These are phyloP conservation scores for Andrena trimmerana DNA, from an alignment of 2,888 invertebrate species.

Conservation along the genomic window DNA sequence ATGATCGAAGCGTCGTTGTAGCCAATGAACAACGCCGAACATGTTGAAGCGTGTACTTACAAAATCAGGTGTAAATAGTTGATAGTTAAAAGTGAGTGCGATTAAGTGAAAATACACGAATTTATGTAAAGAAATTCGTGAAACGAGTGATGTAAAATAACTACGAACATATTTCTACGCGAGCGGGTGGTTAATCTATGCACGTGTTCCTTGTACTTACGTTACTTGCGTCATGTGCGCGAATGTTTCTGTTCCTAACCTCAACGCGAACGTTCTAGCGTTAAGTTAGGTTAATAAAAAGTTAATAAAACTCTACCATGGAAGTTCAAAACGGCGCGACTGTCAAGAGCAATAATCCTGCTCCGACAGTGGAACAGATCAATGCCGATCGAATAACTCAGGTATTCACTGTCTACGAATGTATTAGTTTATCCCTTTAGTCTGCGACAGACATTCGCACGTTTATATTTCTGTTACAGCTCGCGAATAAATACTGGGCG, in stretches of 20 bases:
- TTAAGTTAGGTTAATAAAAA: slow-evolving; percentile 15
- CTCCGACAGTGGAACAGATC: slow-evolving; percentile 95
- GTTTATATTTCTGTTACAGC: slow-evolving; percentile 87
- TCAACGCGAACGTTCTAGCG: not conserved
- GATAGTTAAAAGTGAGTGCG: not conserved
- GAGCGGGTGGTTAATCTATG: not conserved
- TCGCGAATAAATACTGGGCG: slow-evolving; percentile 97
- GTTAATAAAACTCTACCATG: slow-evolving; percentile 63
- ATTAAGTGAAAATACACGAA: not conserved
- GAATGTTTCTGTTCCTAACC: slow-evolving; percentile 1
- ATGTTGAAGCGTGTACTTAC: not conserved
- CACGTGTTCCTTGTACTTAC: not conserved
- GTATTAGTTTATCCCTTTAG: not conserved
- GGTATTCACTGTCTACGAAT: slow-evolving; percentile 85
- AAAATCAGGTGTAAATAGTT: not conserved
- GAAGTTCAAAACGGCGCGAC: slow-evolving; percentile 75
- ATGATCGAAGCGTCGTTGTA: not conserved
- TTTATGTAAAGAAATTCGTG: not conserved
- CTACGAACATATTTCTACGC: not conserved
- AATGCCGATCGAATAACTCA: slow-evolving; percentile 96
- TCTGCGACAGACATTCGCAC: not conserved
- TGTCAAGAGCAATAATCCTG: slow-evolving; percentile 85
- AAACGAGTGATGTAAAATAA: slow-evolving; percentile 12
- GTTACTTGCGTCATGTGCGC: not conserved
- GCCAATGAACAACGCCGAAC: slow-evolving; percentile 11